Base-by-base conservation (phyloP, 2,797 vertebrate species). In the Xerus rutilus region DNA sequence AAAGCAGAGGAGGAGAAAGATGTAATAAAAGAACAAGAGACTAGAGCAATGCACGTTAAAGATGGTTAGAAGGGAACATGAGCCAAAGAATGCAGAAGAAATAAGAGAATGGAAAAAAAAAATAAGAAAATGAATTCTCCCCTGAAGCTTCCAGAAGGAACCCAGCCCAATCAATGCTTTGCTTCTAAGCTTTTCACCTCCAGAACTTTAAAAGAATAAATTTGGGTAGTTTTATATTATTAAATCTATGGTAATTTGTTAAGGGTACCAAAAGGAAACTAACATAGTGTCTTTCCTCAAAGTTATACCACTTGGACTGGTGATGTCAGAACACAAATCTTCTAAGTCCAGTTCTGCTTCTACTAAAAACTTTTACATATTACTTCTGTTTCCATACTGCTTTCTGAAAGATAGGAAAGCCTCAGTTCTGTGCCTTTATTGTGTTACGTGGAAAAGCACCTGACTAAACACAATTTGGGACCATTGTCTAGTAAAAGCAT, bases 331-430 rank as follows among this genome's bases (percentile, higher is more conserved):
- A 89, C 5, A 92, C 59, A 91, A 32, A 32, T 78, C 30, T 91
- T 91, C 30, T 43, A 86, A 12, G 13, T 23, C 23, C 13, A 59
- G 35, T 32, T 76, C 84, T 81, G 30, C 52, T 76, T 35, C 57
- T 52, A 78, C 54, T 89, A 64, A 79, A 93, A 86, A 67, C 4
- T 23, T 81, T 20, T 54, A 70, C 11, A 14, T 9, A 23, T 2
- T 30, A 77, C 20, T 86, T 88, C 14, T 47, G 89, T 92, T 88
- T 45, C 78, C 43, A 64, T 54, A 62, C 23, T 49, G 43, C n/a
- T 83, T 93, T 84, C 72, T 90, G 79, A 95, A 72, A 83, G n/a
- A 83, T 1, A 72, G 15, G 32, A 72, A 85, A 32, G 49, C 57
- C 43, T 94, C 49, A 87, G 57, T 74, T 89, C 20, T 72, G 17